A percentile compares a stretch with the other conserved stretches of the same genome.
phyloP scores from a whole-genome alignment of 1,140 invertebrate species.

The Aphaenogaster rudis region DNA sequence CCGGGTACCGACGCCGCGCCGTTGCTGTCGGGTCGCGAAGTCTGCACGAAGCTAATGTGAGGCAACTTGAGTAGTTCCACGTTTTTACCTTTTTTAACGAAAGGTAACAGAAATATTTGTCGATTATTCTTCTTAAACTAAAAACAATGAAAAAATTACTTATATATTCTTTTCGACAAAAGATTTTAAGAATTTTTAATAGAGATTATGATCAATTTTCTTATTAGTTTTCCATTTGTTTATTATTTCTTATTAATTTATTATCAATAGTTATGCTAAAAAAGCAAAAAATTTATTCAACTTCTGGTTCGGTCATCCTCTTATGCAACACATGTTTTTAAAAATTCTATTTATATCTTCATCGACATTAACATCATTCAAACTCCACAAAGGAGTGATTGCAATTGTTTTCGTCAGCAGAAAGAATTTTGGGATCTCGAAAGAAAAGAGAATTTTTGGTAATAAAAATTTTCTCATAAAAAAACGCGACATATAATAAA shows the following conservation, averaged over 20 bases:
- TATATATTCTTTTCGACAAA: not conserved
- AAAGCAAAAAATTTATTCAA: not conserved
- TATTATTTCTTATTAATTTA: not conserved
- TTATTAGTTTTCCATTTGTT: not conserved
- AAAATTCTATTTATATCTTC: conserved; percentile 7
- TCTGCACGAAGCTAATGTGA: conserved; percentile 18
- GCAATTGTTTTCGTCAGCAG: not conserved
- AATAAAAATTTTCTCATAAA: not conserved
- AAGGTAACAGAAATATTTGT: not conserved
- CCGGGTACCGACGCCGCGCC: conserved; percentile 16
- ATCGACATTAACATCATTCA: not conserved
- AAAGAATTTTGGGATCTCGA: not conserved
- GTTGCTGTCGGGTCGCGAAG: not conserved
- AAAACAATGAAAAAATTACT: not conserved
- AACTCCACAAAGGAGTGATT: not conserved
- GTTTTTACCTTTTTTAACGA: conserved; percentile 15
- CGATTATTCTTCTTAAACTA: not conserved
- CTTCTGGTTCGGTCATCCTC: not conserved
- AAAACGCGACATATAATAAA: not conserved
- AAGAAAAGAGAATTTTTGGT: not conserved
- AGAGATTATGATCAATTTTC: not conserved
- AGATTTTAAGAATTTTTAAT: not conserved
- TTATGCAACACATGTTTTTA: not conserved
- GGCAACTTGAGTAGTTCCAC: not conserved
- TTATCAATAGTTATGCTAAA: not conserved